Percentiles rank a stretch among this genome's conserved stretches.
Conservation (phyloP, 2,888 invertebrate species). For the Anthoptus insignis region DNA sequence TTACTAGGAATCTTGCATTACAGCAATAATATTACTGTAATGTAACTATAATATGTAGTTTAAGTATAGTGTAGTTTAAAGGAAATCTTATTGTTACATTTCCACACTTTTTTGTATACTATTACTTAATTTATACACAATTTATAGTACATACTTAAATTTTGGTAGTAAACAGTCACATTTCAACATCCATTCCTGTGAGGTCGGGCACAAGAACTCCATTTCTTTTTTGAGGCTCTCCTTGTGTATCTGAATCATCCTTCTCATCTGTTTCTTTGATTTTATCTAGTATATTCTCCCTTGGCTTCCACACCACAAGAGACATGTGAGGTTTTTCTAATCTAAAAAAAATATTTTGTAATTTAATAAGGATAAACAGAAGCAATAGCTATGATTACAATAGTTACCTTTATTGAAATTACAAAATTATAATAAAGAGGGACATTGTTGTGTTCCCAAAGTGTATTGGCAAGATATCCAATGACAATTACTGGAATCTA, state of each 20-base stretch:
- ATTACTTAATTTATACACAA: constrained; percentile 8
- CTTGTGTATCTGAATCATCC: constrained; percentile 52
- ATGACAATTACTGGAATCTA: no score
- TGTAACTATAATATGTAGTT: no score
- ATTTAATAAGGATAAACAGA: no score
- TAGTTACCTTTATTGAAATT: no score
- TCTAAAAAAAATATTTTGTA: constrained; percentile 60
- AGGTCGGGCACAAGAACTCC: constrained; percentile 68
- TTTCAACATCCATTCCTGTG: constrained; percentile 72
- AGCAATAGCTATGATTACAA: no score
- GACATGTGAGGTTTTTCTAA: constrained; percentile 92
- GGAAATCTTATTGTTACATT: constrained; percentile 5
- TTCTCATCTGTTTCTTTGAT: constrained; percentile 66
- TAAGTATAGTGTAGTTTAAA: no score
- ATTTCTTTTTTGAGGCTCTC: constrained; percentile 60
- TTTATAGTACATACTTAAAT: constrained; percentile 10
- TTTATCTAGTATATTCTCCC: constrained; percentile 80
- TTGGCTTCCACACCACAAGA: constrained; percentile 93
- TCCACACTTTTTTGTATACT: constrained; percentile 12
- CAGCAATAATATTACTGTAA: no score
- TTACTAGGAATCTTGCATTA: no score
- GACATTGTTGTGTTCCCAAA: no score
- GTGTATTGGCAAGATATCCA: no score
- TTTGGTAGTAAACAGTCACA: constrained; percentile 59
- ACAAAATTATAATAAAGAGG: no score